Percentiles rank a stretch among this genome's conserved stretches.
Evolutionary conservation across 2,888 invertebrate species (phyloP).

Genomic region (Elysia crispata): DNA sequence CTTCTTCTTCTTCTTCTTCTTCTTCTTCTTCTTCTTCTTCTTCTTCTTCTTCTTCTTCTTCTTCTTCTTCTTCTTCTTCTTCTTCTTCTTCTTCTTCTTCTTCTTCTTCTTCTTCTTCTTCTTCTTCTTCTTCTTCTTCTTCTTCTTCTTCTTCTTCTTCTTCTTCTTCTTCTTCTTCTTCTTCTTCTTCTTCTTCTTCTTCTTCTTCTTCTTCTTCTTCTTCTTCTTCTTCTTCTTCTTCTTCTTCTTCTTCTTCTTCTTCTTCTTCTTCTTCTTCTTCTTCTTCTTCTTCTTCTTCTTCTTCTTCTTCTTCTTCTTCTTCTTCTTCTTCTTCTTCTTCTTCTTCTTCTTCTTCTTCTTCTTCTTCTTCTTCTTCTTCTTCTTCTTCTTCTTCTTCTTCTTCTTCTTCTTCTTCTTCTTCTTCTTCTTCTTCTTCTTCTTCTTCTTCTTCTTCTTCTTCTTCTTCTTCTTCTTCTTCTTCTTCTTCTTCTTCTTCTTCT

Average conservation of each 20-base stretch:
- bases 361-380: slow-evolving; percentile 66
- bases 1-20: slow-evolving; percentile 37
- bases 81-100: slow-evolving; percentile 46
- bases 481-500: not conserved
- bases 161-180: slow-evolving; percentile 3
- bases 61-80: slow-evolving; percentile 51
- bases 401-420: slow-evolving; percentile 1
- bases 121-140: not conserved
- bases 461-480: not conserved
- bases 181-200: not conserved
- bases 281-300: slow-evolving; percentile 45
- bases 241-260: too few relatives aligned
- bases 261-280: slow-evolving; percentile 44
- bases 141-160: slow-evolving; percentile 15
- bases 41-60: slow-evolving; percentile 50
- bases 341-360: slow-evolving; percentile 69
- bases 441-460: slow-evolving; percentile 16
- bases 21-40: slow-evolving; percentile 47
- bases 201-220: slow-evolving; percentile 44
- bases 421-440: slow-evolving; percentile 24
- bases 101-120: not conserved
- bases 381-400: slow-evolving; percentile 52
- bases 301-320: slow-evolving; percentile 58
- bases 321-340: slow-evolving; percentile 71
- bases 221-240: slow-evolving; percentile 46